Evolutionary conservation across 2,888 invertebrate species (phyloP).

Genomic region (Himalopsyche kuldschensis): DNA sequence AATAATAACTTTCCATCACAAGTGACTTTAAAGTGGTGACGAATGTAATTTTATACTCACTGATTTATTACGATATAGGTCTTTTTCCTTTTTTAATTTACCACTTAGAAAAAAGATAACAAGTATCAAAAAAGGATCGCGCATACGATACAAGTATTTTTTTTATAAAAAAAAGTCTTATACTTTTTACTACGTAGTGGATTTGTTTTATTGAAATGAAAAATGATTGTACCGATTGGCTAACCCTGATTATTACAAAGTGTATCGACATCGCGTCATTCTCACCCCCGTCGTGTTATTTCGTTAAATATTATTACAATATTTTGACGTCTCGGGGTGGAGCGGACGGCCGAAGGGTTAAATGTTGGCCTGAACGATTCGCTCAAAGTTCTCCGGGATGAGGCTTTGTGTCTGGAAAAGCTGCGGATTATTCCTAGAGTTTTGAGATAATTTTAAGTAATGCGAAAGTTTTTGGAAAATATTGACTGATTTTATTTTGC

Average conservation of each 20-base stretch:
- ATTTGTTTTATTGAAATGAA: no score
- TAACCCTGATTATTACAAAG: background rate
- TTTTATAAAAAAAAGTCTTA: no score
- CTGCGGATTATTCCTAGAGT: constrained; percentile 23
- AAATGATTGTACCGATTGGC: no score
- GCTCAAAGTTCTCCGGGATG: constrained; percentile 11
- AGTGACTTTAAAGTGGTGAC: no score
- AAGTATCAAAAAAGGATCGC: no score
- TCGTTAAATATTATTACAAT: constrained; percentile 29
- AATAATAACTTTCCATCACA: no score
- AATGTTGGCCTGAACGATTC: constrained; percentile 20
- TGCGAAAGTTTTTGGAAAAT: constrained; percentile 16
- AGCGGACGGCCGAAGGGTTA: constrained; percentile 12
- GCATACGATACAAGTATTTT: no score
- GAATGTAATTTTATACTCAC: no score
- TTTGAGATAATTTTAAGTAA: constrained; percentile 21
- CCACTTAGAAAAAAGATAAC: no score
- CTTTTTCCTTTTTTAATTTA: no score
- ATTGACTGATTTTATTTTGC: constrained; percentile 9
- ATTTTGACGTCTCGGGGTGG: constrained; percentile 14
- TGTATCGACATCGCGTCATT: constrained; percentile 16
- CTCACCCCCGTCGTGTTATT: constrained; percentile 10
- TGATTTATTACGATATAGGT: no score
- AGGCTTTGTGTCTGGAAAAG: constrained; percentile 25
- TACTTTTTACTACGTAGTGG: no score